These are phyloP conservation scores for Meloidogyne floridensis DNA, from an alignment of 1,140 invertebrate species.

Conservation along the genomic window DNA sequence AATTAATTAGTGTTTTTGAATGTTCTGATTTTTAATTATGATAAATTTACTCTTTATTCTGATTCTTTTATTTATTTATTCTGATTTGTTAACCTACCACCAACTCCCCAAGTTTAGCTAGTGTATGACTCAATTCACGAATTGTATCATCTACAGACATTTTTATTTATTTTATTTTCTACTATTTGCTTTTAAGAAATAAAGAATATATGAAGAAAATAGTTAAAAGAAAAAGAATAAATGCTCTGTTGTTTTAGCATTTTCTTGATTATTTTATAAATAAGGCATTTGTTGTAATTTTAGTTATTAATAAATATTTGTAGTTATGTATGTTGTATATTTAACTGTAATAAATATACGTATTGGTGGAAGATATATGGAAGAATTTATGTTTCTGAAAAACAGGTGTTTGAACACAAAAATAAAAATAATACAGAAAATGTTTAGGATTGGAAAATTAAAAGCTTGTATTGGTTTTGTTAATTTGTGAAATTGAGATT, in stretches of 20 bases:
- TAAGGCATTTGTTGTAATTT: neutral
- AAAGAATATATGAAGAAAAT: slow-evolving; percentile 1
- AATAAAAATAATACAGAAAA: neutral
- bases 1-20: too few relatives aligned
- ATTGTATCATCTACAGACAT: slow-evolving; percentile 63
- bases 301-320: neutral
- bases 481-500: too few relatives aligned
- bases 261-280: neutral
- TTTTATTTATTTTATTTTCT: slow-evolving; percentile 18
- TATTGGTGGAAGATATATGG: too few relatives aligned
- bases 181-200: neutral
- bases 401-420: neutral
- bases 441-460: too few relatives aligned
- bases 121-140: slow-evolving; percentile 53
- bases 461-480: too few relatives aligned
- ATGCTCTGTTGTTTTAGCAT: neutral
- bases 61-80: neutral
- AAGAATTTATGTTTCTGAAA: neutral
- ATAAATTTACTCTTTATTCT: neutral
- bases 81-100: slow-evolving; percentile 34
- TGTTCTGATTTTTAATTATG: neutral
- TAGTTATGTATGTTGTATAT: too few relatives aligned
- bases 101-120: slow-evolving; percentile 51
- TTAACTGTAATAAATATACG: too few relatives aligned
- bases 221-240: neutral